Conservation (phyloP, 2,888 invertebrate species). For the Scaptomyza reducta region DNA sequence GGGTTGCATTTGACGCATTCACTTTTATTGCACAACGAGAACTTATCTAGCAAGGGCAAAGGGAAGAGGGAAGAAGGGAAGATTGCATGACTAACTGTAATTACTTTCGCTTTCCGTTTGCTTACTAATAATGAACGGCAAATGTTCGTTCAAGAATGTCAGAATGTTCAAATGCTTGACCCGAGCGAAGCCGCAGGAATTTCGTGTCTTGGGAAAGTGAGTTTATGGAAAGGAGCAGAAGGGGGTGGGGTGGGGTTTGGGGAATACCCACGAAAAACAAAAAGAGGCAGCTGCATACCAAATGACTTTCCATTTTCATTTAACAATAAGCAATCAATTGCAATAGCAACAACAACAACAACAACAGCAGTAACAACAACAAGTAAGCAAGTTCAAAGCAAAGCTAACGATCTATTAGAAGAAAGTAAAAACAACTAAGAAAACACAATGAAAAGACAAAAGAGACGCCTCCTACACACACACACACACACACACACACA, state of each 20-base stretch:
- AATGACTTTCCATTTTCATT: slow-evolving; percentile 79
- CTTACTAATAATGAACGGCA: slow-evolving; percentile 17
- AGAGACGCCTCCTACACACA: slow-evolving; percentile 62
- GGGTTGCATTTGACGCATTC: slow-evolving; percentile 46
- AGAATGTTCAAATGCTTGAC: slow-evolving; percentile 29
- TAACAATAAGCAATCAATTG: slow-evolving; percentile 79
- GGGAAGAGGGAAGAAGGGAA: neutral
- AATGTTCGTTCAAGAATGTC: slow-evolving; percentile 40
- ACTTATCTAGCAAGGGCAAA: slow-evolving; percentile 34
- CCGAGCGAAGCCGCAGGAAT: slow-evolving; percentile 23
- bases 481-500: slow-evolving; percentile 59
- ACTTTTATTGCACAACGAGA: slow-evolving; percentile 35
- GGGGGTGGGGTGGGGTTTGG: slow-evolving; percentile 5
- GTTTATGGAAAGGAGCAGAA: neutral
- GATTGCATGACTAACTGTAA: slow-evolving; percentile 63
- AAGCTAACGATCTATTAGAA: slow-evolving; percentile 79
- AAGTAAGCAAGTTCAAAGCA: slow-evolving; percentile 70
- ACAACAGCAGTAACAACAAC: slow-evolving; percentile 10
- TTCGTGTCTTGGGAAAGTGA: slow-evolving; percentile 47
- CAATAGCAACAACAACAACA: slow-evolving; percentile 30
- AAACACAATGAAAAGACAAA: slow-evolving; percentile 59
- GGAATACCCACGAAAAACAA: slow-evolving; percentile 33
- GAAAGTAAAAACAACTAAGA: slow-evolving; percentile 75
- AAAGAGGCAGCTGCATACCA: slow-evolving; percentile 61
- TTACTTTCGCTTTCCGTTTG: slow-evolving; percentile 73